Base-by-base conservation (phyloP, 2,888 invertebrate species). In the Acrocyrtus sp. region DNA sequence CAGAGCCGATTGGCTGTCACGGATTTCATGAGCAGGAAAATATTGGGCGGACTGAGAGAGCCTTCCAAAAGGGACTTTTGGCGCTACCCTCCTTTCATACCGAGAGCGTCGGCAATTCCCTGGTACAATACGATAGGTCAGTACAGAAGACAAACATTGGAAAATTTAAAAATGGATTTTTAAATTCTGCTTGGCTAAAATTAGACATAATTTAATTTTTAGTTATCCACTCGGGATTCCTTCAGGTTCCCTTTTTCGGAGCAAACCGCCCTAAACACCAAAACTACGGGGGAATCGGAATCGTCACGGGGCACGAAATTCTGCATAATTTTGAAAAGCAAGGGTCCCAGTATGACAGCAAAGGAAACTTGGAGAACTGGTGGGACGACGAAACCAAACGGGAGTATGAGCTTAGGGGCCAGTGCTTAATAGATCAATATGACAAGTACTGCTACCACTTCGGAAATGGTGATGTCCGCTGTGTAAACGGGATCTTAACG, bases 291-390 rank as follows among this genome's bases (percentile, higher is more conserved):
- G 39, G 8, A 10, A 39, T 39, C 12, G 39, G 39, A 39, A 39
- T 39, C 8, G 39, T 39, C 8, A 39, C 12, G 6, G 39, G 39
- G 12, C 39, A 39, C 39, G 39, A 39, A 12, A 39, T 39, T 10
- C 6, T 12, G 6, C 39, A 39, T 12, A 12, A 6, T 12, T 39
- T 39, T 12, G 39, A 39, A 10, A n/a, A n/a, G n/a, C n/a, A n/a
- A n/a, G 73, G 73, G 24, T 27, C 61, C 10, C 93, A 94, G 83
- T 96, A 93, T 83, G 95, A 96, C 84, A 92, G 92, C 82, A 89
- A 92, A 81, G 96, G 96, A 8, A 96, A 95, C 84, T 89, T 95
- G 88, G 90, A 91, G 87, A 92, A 94, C 81, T 96, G 96, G 96
- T 96, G 96, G 96, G 92, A 39, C 39, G 8, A 6, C 6, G 39